Evolutionary conservation across 2,113 vertebrate species (phyloP), one percentile per base, ranked within the genome.

Genomic region (Hyperopisus bebe): DNA sequence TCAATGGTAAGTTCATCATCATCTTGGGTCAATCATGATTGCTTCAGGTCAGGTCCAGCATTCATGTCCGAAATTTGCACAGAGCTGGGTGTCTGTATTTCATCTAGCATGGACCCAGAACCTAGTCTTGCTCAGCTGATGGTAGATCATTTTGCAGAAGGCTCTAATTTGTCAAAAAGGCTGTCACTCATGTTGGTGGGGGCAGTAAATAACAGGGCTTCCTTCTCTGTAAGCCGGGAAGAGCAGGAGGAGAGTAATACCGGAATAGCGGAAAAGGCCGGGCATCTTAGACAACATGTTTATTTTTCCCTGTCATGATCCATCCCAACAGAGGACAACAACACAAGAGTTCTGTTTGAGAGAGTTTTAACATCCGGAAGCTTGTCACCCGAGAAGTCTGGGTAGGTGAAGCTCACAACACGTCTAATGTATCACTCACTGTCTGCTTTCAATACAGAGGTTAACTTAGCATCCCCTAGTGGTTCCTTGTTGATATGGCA

Each of bases 331-430:
- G 98, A 99, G 97, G 98, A 99, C 93, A 99, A 99, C 95, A 99
- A 99, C 95, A 99, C 98, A 27, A 96, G 98, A 94, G 98, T 99
- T 94, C 95, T 99, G 93, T 99, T 99, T 96, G 98, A 99, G 94
- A 97, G 98, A 47, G 98, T 99, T 93, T 96, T 99, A 94, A 99
- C 98, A 89, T 99, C 98, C 90, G 98, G 98, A 94, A 99, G 97
- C 93, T 95, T 99, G 93, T 98, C 98, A 89, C 97, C 98, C 91
- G 98, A 99, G 93, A 99, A 99, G 92, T 99, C 98, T 66, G 98
- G 98, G 98, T 99, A 96, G 0, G 96, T 91, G 74, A 89, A 13
- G 47, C 15, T 39, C 53, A 4, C 3, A 85, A 31, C 1, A 3
- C 17, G 35, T 21, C 9, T 24, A 42, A 17, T 87, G 15, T 19